These are phyloP conservation scores for Lochmaea capreae DNA, from an alignment of 2,888 invertebrate genomes.

Conservation along the genomic window DNA sequence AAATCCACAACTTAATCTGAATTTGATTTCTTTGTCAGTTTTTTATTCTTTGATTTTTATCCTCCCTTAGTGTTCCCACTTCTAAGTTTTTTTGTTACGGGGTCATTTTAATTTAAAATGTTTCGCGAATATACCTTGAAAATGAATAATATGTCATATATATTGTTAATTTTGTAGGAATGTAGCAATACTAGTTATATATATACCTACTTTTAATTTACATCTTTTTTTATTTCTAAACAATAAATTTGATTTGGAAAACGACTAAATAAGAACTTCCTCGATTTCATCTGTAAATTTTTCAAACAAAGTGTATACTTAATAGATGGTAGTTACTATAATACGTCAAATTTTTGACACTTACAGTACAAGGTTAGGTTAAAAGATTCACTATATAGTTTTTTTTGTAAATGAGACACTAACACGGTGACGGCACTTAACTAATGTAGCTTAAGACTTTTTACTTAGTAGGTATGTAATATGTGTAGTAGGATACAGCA, in stretches of 20 bases:
- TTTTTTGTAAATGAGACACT: conserved; percentile 65
- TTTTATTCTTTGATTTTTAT: too few species aligned
- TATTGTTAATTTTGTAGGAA: too few species aligned
- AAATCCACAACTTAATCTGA: too few species aligned
- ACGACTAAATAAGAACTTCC: conserved; percentile 15
- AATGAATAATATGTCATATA: too few species aligned
- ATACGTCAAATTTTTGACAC: conserved; percentile 58
- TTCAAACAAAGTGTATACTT: conserved; percentile 60
- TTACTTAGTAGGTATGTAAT: conserved; percentile 60
- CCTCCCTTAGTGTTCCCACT: too few species aligned
- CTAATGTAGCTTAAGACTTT: conserved; percentile 63
- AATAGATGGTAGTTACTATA: conserved; percentile 58
- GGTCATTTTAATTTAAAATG: too few species aligned
- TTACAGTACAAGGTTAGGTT: conserved; percentile 64
- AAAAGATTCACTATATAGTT: conserved; percentile 60
- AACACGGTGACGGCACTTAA: conserved; percentile 65
- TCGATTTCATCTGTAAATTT: conserved; percentile 52
- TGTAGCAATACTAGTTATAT: too few species aligned
- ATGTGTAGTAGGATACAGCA: conserved; percentile 42
- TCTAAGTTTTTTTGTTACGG: too few species aligned
- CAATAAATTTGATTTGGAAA: conserved; percentile 4
- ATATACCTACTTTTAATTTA: not conserved
- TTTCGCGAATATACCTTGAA: too few species aligned
- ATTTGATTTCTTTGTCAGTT: too few species aligned
- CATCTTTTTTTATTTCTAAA: not conserved